Percentiles rank a stretch among this genome's conserved stretches.
Conservation (phyloP, 2,797 vertebrate genomes). For the Gymnopithys bicolor region DNA sequence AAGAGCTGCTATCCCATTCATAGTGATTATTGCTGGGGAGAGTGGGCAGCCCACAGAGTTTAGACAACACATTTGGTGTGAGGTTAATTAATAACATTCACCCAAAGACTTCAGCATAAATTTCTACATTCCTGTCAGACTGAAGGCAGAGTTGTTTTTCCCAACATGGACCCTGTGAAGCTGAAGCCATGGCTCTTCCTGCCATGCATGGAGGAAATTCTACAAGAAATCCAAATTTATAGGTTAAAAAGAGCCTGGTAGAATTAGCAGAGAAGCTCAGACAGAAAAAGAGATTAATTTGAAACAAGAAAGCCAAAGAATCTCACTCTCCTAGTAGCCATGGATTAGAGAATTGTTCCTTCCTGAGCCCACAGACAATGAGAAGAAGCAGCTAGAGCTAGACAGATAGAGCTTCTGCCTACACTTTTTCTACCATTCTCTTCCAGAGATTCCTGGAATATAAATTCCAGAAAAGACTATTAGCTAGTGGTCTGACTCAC, state of each 20-base stretch:
- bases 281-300: neutral
- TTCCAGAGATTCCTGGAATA: neutral
- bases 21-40: neutral
- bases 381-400: neutral
- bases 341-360: neutral
- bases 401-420: neutral
- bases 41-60: neutral
- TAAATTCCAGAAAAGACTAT: neutral
- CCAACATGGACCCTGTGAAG: neutral
- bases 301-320: neutral
- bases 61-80: neutral
- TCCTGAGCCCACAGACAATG: neutral
- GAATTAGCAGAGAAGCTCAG: neutral
- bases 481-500: neutral
- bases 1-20: neutral
- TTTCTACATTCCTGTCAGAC: neutral
- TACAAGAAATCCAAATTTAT: neutral
- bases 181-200: neutral
- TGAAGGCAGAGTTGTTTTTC: neutral
- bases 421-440: neutral
- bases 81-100: neutral
- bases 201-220: neutral
- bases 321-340: neutral
- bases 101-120: neutral
- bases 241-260: neutral